phyloP scores from a whole-genome alignment of 2,888 invertebrate genomes.

The Esperia sulphurella region DNA sequence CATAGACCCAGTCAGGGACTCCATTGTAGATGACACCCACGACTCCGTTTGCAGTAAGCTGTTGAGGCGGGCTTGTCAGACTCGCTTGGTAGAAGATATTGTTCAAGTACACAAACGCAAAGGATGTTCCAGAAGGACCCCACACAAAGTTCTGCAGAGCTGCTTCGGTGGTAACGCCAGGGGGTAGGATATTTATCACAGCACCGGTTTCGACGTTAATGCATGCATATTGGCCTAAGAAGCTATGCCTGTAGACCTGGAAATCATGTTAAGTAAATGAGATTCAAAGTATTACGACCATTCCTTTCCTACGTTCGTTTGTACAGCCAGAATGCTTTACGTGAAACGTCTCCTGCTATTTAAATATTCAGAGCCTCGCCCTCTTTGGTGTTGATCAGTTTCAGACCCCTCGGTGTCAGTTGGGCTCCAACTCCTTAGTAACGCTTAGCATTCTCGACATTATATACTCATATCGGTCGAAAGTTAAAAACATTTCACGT shows the following conservation, averaged over 20 bases:
- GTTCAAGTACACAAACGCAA: constrained; percentile 85
- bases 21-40: constrained; percentile 87
- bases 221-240: constrained; percentile 85
- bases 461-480: no score
- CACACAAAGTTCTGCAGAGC: constrained; percentile 86
- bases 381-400: no score
- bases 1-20: constrained; percentile 97
- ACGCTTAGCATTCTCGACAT: no score
- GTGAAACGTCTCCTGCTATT: no score
- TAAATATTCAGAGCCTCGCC: no score
- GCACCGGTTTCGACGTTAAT: constrained; percentile 80
- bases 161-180: constrained; percentile 48
- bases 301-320: no score
- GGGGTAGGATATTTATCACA: constrained; percentile 42
- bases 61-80: constrained; percentile 56
- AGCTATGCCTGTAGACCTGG: constrained; percentile 90
- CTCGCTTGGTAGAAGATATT: constrained; percentile 87
- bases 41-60: constrained; percentile 82
- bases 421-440: no score
- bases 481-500: no score
- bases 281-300: no score
- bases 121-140: constrained; percentile 85
- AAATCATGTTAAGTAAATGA: constrained; percentile 19
- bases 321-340: no score
- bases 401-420: no score